A percentile compares a stretch with the other conserved stretches of the same genome.
Conservation (phyloP, 2,113 vertebrate genomes). For the Hirundichthys speculiger region DNA sequence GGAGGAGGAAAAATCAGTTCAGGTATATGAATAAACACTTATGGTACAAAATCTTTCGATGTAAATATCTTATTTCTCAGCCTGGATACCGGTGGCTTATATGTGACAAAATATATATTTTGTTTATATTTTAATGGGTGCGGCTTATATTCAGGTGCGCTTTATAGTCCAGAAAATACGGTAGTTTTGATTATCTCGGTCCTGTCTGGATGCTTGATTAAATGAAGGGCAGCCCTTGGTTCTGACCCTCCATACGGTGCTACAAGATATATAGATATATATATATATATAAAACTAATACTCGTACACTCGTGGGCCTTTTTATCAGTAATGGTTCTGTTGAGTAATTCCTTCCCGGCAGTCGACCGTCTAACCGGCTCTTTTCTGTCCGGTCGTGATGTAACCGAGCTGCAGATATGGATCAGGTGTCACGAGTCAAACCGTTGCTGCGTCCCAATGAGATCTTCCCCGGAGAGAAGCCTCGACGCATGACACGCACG, state of each 20-base stretch:
- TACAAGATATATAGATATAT: neutral
- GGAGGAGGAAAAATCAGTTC: too few relatives aligned
- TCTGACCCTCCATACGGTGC: slow-evolving; percentile 14
- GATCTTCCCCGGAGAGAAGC: too few relatives aligned
- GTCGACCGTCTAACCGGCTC: slow-evolving; percentile 41
- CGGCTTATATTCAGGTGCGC: too few relatives aligned
- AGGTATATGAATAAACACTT: too few relatives aligned
- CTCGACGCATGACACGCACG: too few relatives aligned
- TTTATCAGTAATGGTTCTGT: slow-evolving; percentile 9
- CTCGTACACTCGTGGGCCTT: slow-evolving; percentile 11
- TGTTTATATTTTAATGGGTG: too few relatives aligned
- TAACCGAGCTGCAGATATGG: slow-evolving; percentile 5
- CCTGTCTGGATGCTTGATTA: neutral
- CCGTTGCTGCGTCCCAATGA: slow-evolving; percentile 2
- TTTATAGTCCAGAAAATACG: too few relatives aligned
- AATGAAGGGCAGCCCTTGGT: neutral
- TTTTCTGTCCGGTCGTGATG: slow-evolving; percentile 26
- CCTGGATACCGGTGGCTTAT: too few relatives aligned
- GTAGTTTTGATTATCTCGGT: neutral
- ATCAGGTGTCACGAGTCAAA: neutral
- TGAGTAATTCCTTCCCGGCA: slow-evolving; percentile 44
- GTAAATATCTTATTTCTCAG: too few relatives aligned
- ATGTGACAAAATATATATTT: too few relatives aligned
- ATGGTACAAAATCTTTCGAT: too few relatives aligned
- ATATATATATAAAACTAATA: neutral